phyloP scores from a whole-genome alignment of 2,797 vertebrate species.

The Cyclopterus lumpus region DNA sequence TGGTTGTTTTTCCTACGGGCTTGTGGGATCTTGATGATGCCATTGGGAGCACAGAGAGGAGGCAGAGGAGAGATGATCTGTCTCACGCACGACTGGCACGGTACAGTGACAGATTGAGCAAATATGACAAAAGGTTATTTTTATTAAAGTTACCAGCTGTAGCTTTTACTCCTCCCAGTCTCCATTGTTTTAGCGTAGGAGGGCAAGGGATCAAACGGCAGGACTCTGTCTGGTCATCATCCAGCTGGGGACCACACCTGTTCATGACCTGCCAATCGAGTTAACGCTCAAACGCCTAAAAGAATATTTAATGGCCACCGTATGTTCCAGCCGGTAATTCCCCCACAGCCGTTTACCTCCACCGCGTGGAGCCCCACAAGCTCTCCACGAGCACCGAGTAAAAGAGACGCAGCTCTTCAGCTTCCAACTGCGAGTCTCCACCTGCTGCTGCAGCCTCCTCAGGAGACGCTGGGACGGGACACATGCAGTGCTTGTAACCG shows the following conservation, averaged over 20 bases:
- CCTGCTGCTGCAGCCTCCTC: constrained; percentile 81
- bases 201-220: too few species aligned
- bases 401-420: constrained; percentile 81
- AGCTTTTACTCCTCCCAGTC: background rate
- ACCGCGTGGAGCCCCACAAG: constrained; percentile 84
- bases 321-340: background rate
- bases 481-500: background rate
- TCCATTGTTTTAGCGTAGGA: background rate
- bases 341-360: constrained; percentile 75
- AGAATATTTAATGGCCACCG: too few species aligned
- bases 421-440: constrained; percentile 82
- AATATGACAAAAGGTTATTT: background rate
- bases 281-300: background rate
- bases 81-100: background rate
- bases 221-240: background rate
- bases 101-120: background rate
- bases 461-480: constrained; percentile 73
- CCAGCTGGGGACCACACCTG: background rate
- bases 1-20: background rate
- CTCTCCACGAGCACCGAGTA: constrained; percentile 84
- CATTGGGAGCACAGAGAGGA: background rate
- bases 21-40: background rate
- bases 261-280: background rate
- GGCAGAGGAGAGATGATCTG: background rate
- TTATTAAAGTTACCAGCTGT: background rate